Conservation (phyloP, 2,888 invertebrate species). For the Smittia sp. region DNA sequence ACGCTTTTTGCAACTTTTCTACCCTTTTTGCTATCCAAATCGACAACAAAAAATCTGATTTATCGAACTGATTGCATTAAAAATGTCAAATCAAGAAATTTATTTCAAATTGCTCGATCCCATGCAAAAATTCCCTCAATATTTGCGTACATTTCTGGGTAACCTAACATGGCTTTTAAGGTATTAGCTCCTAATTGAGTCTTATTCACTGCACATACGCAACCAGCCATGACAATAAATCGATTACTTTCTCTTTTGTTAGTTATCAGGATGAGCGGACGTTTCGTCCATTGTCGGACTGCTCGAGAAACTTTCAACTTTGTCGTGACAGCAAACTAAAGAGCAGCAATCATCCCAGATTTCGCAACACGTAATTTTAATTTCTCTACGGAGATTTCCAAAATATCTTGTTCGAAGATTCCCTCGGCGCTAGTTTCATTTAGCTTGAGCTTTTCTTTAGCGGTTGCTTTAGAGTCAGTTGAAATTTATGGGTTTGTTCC, state of each 20-base stretch:
- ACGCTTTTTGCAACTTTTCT: not conserved
- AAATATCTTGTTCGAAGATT: no score
- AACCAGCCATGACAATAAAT: no score
- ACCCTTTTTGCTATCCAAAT: not conserved
- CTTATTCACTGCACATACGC: not conserved
- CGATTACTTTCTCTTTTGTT: no score
- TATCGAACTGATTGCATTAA: constrained; percentile 34
- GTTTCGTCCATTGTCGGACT: no score
- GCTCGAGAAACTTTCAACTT: no score
- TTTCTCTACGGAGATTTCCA: no score
- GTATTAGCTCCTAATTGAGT: not conserved
- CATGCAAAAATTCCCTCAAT: not conserved
- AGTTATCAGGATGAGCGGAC: no score
- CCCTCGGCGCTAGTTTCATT: no score
- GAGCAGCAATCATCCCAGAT: no score
- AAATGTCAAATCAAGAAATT: constrained; percentile 28
- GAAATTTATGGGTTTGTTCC: constrained; percentile 27
- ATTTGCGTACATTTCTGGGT: not conserved
- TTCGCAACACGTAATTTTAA: no score
- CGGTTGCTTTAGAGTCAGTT: not conserved
- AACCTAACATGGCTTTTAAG: no score
- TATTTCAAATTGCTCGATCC: constrained; percentile 2
- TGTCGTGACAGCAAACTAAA: no score
- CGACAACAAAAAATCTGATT: constrained; percentile 17
- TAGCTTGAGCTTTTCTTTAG: not conserved